Conservation (phyloP, 2,888 invertebrate genomes). For the Sesamia inferens region DNA sequence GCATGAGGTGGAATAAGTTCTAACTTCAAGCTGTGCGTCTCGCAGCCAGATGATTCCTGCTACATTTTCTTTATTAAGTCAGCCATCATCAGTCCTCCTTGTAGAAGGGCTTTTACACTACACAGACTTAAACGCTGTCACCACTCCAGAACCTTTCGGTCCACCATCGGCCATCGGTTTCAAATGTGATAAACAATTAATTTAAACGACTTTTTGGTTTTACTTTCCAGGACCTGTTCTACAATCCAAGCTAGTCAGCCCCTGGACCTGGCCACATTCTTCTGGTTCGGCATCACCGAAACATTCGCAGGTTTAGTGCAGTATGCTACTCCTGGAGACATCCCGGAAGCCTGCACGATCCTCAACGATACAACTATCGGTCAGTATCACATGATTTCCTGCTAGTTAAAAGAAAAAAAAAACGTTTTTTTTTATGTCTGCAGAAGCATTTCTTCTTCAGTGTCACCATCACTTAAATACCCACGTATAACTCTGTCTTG, state of each 20-base stretch:
- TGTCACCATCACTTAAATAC: not conserved
- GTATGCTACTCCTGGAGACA: slow-evolving; percentile 76
- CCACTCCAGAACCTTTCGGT: not conserved
- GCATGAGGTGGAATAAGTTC: not conserved
- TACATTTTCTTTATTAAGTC: not conserved
- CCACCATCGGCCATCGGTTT: not conserved
- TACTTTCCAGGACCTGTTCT: slow-evolving; percentile 78
- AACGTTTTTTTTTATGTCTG: not conserved
- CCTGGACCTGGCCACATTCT: slow-evolving; percentile 82
- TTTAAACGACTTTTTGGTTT: not conserved
- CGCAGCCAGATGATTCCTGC: not conserved
- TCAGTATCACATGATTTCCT: slow-evolving; percentile 57
- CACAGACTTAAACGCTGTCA: not conserved
- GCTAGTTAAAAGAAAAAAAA: too few relatives aligned
- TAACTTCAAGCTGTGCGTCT: not conserved
- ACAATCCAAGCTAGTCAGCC: slow-evolving; percentile 69
- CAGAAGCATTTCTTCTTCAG: too few relatives aligned
- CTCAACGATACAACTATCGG: slow-evolving; percentile 70
- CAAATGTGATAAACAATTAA: not conserved
- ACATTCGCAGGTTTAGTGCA: slow-evolving; percentile 82
- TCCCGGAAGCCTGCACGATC: slow-evolving; percentile 72
- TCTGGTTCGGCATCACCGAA: slow-evolving; percentile 83
- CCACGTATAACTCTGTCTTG: too few relatives aligned
- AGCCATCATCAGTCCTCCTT: not conserved
- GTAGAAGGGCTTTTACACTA: not conserved